Conservation (phyloP, 2,888 invertebrate species). For the Epiblema foenella region DNA sequence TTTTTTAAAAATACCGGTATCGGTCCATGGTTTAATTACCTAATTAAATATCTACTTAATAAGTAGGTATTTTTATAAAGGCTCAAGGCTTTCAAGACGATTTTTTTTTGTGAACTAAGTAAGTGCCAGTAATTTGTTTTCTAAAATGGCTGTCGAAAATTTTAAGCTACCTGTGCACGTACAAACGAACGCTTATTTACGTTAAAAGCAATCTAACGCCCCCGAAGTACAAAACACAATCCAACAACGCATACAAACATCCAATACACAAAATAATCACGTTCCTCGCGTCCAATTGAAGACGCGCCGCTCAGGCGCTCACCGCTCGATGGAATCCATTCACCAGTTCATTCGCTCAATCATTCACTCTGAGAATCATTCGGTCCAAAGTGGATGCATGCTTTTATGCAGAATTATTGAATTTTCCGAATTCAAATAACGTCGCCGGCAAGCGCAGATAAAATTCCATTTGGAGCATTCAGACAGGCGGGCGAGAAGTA, state of each 20-base stretch:
- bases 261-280: slow-evolving; percentile 67
- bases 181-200: background rate
- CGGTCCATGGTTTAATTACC: no score
- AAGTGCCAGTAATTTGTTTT: no score
- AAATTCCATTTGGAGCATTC: slow-evolving; percentile 66
- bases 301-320: slow-evolving; percentile 57
- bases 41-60: no score
- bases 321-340: slow-evolving; percentile 64
- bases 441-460: slow-evolving; percentile 59
- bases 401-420: slow-evolving; percentile 76
- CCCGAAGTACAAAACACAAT: slow-evolving; percentile 55
- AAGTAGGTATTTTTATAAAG: no score
- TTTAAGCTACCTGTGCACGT: background rate
- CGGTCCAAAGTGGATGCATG: slow-evolving; percentile 65
- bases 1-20: no score
- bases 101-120: no score
- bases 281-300: slow-evolving; percentile 58
- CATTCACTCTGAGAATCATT: slow-evolving; percentile 57
- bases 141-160: no score
- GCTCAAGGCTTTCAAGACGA: no score
- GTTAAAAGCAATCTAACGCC: slow-evolving; percentile 15
- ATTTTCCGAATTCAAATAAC: slow-evolving; percentile 67
- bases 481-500: slow-evolving; percentile 40
- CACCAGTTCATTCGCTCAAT: slow-evolving; percentile 69
- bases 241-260: slow-evolving; percentile 54